Base-by-base conservation (phyloP, 2,888 invertebrate species). In the Ochropleura leucogaster region DNA sequence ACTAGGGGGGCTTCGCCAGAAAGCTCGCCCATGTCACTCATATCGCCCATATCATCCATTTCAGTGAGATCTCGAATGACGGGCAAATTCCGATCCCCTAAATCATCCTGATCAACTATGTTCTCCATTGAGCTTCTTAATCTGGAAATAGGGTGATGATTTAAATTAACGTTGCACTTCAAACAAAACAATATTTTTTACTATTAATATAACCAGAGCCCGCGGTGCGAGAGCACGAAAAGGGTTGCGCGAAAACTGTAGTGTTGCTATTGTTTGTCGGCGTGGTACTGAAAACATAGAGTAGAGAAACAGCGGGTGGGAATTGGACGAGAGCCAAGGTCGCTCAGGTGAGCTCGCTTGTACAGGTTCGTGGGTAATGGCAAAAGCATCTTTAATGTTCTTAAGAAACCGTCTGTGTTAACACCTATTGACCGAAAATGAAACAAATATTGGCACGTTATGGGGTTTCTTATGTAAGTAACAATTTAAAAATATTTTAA, bases 71-170 rank as follows among this genome's bases (percentile, higher is more conserved):
- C 97, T 55, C 96, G 93, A 84, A 97, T 97, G 76, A 96, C 95
- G 30, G 96, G 92, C 82, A 96, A 87, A 89, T 96, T 95, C 68
- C 95, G 91, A 74, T 96, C 95, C 20, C 94, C 93, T 87, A 95
- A 88, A 77, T 95, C 96, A 89, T 95, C 97, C 93, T 97, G 97
- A 92, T 98, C 98, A 75, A 98, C 98, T 87, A 98, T 97, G 90
- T 98, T 98, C 94, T 98, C 98, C 96, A 98, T 97, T 79, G 98
- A 98, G 91, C 97, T 98, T 89, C 97, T 97, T 86, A 98, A 93
- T 93, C 98, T 97, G 93, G 87, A 95, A 91, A 74, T 65, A 53
- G 20, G 12, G 73, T 46, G 57, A 20, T 49, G 47, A 72, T 46
- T 70, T 60, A 20, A 73, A 72, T 55, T 68, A 49, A 72, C 46